Evolutionary conservation across 2,113 vertebrate genomes (phyloP), one percentile per base, ranked within the genome.

Genomic region (Lathamus discolor): DNA sequence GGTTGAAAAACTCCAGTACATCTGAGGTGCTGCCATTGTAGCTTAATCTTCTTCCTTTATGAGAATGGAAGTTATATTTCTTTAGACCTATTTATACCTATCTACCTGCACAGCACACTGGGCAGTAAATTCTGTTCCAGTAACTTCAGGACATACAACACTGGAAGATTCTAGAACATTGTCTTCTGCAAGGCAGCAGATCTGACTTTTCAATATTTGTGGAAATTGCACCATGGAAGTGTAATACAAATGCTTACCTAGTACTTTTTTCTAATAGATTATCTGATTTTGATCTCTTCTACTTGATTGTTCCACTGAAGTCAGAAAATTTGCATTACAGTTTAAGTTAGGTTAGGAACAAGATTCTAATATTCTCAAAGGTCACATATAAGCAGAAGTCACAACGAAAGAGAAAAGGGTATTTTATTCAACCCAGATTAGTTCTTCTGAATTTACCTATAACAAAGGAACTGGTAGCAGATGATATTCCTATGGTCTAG

Each of bases 241-340:
- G 31, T 59, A 80, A 63, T 9, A 55, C 13, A 55, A 83, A 63
- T 52, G 29, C 18, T 81, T 74, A 27, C 43, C 59, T n/a, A 68
- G 22, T 22, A 79, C 23, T 19, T 78, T 88, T 78, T 92, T 81
- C 63, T 57, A 90, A 4, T 0, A 41, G 31, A 74, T 24, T 19
- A 43, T 52, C 35, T 68, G 54, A 86, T 75, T 86, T 84, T 93
- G 24, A 88, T 84, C 64, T 79, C 37, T 86, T 25, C 51, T 88
- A 48, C 23, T 63, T 39, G 10, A 4, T 33, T 74, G 27, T 67
- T 86, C 39, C 72, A 88, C 35, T 61, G 24, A 76, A 68, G 33
- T 84, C 61, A 76, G 35, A 16, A 88, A 83, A 82, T 72, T 37
- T 44, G 9, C 62, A 51, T 66, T 76, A 55, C 7, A 48, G 9